Percentiles rank a stretch among this genome's conserved stretches.
These are phyloP conservation scores for Thalpophila matura DNA, from an alignment of 2,888 invertebrate species.

Conservation along the genomic window DNA sequence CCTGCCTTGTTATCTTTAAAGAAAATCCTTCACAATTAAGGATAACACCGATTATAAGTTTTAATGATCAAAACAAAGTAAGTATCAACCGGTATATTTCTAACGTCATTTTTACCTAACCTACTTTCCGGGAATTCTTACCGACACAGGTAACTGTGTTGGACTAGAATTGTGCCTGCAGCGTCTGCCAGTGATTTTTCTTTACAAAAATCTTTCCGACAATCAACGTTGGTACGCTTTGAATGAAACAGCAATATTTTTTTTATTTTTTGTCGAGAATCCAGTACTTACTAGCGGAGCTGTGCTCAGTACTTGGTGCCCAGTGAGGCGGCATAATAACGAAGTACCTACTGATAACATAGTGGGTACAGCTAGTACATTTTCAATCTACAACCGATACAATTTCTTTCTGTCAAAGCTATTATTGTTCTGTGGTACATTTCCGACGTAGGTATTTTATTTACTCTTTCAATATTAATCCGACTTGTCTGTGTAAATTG, in stretches of 20 bases:
- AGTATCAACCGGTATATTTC: slow-evolving; percentile 23
- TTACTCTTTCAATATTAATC: slow-evolving; percentile 27
- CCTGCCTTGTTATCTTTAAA: slow-evolving; percentile 18
- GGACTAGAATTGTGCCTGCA: slow-evolving; percentile 44
- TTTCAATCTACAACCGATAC: slow-evolving; percentile 53
- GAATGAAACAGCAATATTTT: slow-evolving; percentile 64
- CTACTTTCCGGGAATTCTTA: slow-evolving; percentile 23
- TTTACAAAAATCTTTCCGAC: slow-evolving; percentile 61
- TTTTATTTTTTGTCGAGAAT: slow-evolving; percentile 67
- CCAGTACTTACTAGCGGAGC: slow-evolving; percentile 63
- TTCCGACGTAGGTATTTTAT: slow-evolving; percentile 23
- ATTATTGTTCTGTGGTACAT: slow-evolving; percentile 34
- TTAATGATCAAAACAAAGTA: slow-evolving; percentile 38
- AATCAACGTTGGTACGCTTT: slow-evolving; percentile 66
- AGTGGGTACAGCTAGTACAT: slow-evolving; percentile 45
- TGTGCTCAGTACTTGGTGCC: slow-evolving; percentile 64
- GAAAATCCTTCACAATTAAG: slow-evolving; percentile 13
- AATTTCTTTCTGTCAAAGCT: slow-evolving; percentile 47
- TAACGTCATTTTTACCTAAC: slow-evolving; percentile 23
- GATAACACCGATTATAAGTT: slow-evolving; percentile 38
- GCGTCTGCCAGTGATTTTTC: slow-evolving; percentile 60
- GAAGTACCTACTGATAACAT: slow-evolving; percentile 64
- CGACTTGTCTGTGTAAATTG: slow-evolving; percentile 20
- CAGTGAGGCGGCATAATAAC: slow-evolving; percentile 71
- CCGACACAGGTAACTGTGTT: slow-evolving; percentile 25